phyloP scores from a whole-genome alignment of 1,140 invertebrate species.

The Medauroidea extradentata region DNA sequence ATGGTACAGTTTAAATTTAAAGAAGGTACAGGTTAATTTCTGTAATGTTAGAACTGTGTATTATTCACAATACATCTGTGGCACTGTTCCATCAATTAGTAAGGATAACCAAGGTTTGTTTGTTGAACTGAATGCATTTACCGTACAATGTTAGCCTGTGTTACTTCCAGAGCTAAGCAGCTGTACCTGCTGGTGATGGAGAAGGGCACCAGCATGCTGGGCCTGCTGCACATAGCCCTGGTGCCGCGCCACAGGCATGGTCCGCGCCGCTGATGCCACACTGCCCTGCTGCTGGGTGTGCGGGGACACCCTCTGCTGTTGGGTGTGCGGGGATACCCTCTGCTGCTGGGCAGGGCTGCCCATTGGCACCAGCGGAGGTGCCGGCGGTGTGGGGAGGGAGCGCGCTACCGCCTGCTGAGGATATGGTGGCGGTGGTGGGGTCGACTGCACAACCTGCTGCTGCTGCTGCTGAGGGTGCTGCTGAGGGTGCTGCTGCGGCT shows the following conservation, averaged over 20 bases:
- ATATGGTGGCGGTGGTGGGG: constrained; percentile 10
- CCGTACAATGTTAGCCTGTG: too few relatives aligned
- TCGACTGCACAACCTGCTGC: constrained; percentile 24
- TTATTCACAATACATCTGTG: too few relatives aligned
- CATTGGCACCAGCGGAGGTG: neutral
- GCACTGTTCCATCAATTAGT: too few relatives aligned
- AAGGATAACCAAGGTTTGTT: too few relatives aligned
- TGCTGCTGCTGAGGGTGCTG: constrained; percentile 21
- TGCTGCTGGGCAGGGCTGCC: neutral
- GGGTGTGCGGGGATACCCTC: neutral
- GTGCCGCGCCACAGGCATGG: neutral
- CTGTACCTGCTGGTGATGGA: constrained; percentile 26
- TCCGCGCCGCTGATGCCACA: neutral
- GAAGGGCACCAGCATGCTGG: too few relatives aligned
- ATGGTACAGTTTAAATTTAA: too few relatives aligned
- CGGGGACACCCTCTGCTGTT: neutral
- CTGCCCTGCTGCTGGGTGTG: constrained; percentile 6
- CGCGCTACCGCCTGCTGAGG: neutral
- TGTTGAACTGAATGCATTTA: too few relatives aligned
- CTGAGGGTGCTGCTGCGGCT: constrained; percentile 17
- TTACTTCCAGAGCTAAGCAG: too few relatives aligned
- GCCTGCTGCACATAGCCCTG: neutral
- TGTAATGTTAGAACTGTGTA: too few relatives aligned
- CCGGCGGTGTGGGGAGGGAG: neutral
- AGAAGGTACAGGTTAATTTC: too few relatives aligned